Base-by-base conservation (phyloP, 2,797 vertebrate species). In the Scomberomorus guttatus region DNA sequence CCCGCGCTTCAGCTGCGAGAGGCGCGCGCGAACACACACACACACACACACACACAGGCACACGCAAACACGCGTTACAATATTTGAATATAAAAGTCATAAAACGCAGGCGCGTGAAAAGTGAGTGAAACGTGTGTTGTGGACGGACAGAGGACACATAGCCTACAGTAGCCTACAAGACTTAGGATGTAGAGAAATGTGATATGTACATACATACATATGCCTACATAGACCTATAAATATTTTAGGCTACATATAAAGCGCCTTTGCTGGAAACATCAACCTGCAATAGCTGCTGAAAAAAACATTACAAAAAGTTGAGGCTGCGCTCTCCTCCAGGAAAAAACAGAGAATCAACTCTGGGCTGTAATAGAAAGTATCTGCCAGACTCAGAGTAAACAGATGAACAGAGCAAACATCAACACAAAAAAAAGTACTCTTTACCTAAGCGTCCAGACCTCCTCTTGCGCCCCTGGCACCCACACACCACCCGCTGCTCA, bases 361-460 rank as follows among this genome's bases (percentile, higher is more conserved):
- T n/a, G 3, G 3, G 12, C 1, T 4, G 1, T 11, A 7, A 44
- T 4, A 15, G 15, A 46, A 59, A 63, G 74, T 10, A 27, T 25
- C 20, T 5, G 32, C 9, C n/a, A 24, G 20, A 59, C 7, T 7
- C 0, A 32, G 42, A 65, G 22, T 4, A 37, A 54, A 14, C 12
- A 27, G 11, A 37, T 25, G 6, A 52, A 5, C 3, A 51, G 6
- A 12, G n/a, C 0, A 29, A 48, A 63, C 18, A 25, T 6, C 1
- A 62, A 6, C 4, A n/a, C 29, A 32, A 32, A 6, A 32, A 22
- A 48, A 56, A 71, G 0, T 0, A 15, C 2, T 62, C n/a, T n/a
- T 81, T 83, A 93, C 91, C 91, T 91, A 12, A 24, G 81, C 56
- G 88, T 86, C 72, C 84, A 74, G 79, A 87, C 25, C 79, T 89